Evolutionary conservation across 2,888 invertebrate genomes (phyloP).

Genomic region (Hirtodrosophila duncani): DNA sequence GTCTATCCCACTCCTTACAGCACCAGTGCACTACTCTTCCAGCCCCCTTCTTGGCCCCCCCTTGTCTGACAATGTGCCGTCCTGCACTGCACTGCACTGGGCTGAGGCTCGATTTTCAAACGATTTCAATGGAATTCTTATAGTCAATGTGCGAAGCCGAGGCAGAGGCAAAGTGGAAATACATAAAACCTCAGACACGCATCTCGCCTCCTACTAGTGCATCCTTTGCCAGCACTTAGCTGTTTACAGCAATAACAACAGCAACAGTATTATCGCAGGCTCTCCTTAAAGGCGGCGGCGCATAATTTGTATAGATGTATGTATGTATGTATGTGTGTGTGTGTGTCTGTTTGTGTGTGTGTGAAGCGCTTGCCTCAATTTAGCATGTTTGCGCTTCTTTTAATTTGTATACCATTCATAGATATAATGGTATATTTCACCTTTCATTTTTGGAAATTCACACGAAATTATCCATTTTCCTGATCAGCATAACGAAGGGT

Average conservation of each 20-base stretch:
- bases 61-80: constrained; percentile 8
- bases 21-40: not conserved
- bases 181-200: constrained; percentile 45
- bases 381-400: not conserved
- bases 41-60: not conserved
- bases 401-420: no score
- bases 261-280: constrained; percentile 21
- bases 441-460: no score
- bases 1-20: constrained; percentile 10
- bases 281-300: constrained; percentile 34
- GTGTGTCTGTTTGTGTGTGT: no score
- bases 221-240: constrained; percentile 28
- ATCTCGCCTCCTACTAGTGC: constrained; percentile 25
- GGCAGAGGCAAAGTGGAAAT: constrained; percentile 9
- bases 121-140: constrained; percentile 68
- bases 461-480: no score
- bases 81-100: constrained; percentile 6
- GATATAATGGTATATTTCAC: no score
- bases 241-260: constrained; percentile 34
- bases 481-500: no score
- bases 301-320: constrained; percentile 33
- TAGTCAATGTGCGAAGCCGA: constrained; percentile 22
- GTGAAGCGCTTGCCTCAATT: no score
- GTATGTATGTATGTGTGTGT: no score
- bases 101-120: constrained; percentile 59